Evolutionary conservation across 1,140 invertebrate genomes (phyloP).

Genomic region (Dermatophagoides farinae): DNA sequence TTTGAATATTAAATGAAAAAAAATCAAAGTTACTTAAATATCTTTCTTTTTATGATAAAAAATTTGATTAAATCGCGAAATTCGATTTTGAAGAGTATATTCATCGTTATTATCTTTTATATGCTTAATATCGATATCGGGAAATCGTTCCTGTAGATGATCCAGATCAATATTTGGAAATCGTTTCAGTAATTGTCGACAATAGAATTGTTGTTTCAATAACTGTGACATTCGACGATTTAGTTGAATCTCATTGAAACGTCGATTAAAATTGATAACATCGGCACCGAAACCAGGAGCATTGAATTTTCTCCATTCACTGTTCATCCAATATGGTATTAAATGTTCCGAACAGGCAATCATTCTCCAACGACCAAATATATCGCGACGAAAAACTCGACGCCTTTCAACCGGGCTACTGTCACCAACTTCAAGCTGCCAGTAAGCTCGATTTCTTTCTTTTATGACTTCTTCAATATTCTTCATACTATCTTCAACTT

Average conservation of each 20-base stretch:
- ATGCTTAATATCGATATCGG: conserved; percentile 31
- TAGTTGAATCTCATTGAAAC: conserved; percentile 13
- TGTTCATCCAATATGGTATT: conserved; percentile 18
- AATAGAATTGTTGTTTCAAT: conserved; percentile 24
- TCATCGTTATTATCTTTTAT: conserved; percentile 9
- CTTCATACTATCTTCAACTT: conserved; percentile 81
- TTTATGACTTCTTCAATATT: conserved; percentile 75
- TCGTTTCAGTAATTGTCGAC: conserved; percentile 41
- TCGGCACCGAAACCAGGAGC: conserved; percentile 13
- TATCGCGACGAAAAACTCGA: conserved; percentile 32
- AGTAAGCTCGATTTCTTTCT: conserved; percentile 78
- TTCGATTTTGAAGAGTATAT: neutral
- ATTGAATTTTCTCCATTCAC: conserved; percentile 14
- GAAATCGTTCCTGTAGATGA: conserved; percentile 46
- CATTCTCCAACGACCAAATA: conserved; percentile 19
- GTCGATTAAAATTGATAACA: conserved; percentile 16
- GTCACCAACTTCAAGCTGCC: conserved; percentile 62
- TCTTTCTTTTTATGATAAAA: conserved; percentile 8
- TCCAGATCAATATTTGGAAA: conserved; percentile 55
- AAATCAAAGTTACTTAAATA: neutral
- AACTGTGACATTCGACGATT: neutral
- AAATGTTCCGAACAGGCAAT: conserved; percentile 17
- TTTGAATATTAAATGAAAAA: neutral
- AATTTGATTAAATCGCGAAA: neutral
- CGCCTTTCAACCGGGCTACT: conserved; percentile 49